Percentiles rank a stretch among this genome's conserved stretches.
phyloP scores from a whole-genome alignment of 2,113 vertebrate genomes.

The Rallus limicola region DNA sequence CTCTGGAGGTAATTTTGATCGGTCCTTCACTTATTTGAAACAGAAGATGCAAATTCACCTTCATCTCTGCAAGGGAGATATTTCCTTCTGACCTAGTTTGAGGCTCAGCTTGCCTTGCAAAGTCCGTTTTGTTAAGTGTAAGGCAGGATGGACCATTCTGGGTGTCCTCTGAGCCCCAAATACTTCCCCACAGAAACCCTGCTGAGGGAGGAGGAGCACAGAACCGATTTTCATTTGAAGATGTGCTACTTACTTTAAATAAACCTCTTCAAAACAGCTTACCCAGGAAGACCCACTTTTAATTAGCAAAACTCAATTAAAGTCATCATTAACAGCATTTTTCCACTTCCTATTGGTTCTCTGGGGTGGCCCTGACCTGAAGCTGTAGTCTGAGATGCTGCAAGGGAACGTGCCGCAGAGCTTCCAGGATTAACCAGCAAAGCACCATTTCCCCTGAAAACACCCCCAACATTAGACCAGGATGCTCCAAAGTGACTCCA shows the following conservation, averaged over 20 bases:
- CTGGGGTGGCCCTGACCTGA: background rate
- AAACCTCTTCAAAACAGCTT: background rate
- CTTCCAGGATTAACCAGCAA: background rate
- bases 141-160: background rate
- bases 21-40: background rate
- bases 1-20: background rate
- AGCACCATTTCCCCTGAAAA: background rate
- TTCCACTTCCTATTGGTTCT: background rate
- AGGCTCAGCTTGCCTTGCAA: background rate
- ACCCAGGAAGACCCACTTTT: background rate
- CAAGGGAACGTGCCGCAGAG: background rate
- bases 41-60: background rate
- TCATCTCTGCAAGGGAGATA: background rate
- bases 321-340: background rate
- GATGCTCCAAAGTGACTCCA: background rate
- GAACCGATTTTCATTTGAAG: background rate
- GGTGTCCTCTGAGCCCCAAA: background rate
- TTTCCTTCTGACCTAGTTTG: background rate
- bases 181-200: background rate
- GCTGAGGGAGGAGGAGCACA: background rate
- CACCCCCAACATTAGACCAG: background rate
- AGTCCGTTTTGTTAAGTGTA: background rate
- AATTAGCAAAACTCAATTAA: background rate
- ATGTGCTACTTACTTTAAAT: background rate
- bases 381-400: rapidly evolving